A percentile compares a stretch with the other conserved stretches of the same genome.
Conservation (phyloP, 2,888 invertebrate species). For the Drosophila mimica region DNA sequence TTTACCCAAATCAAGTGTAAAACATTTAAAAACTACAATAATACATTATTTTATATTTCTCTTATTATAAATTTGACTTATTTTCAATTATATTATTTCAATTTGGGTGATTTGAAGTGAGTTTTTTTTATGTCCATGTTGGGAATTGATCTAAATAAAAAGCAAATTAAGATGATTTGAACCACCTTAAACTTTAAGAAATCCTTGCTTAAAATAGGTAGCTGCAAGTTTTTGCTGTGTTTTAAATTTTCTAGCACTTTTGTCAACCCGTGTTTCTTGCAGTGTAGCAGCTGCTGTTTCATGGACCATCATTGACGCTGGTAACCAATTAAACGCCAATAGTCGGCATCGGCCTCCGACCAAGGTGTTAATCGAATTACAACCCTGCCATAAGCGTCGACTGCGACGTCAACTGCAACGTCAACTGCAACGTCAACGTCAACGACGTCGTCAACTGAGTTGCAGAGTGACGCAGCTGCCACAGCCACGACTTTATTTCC, state of each 20-base stretch:
- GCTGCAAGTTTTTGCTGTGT: neutral
- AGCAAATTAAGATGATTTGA: neutral
- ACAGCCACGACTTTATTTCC: conserved; percentile 36
- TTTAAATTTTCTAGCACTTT: neutral
- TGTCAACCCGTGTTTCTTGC: neutral
- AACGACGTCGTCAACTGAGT: conserved; percentile 23
- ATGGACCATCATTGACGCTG: conserved; percentile 70
- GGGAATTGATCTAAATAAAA: neutral
- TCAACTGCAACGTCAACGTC: conserved; percentile 1
- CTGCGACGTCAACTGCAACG: conserved; percentile 21
- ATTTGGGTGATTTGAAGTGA: too few relatives aligned
- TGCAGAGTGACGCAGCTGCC: conserved; percentile 43
- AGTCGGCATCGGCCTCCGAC: conserved; percentile 50
- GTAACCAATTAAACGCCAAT: conserved; percentile 74
- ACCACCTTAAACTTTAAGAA: neutral
- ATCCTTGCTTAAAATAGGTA: neutral
- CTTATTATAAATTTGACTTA: neutral
- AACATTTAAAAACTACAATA: neutral
- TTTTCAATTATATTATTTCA: too few relatives aligned
- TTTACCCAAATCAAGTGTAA: neutral
- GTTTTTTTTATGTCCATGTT: neutral
- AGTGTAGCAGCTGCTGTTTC: conserved; percentile 19
- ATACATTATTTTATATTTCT: neutral
- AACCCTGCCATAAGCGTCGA: conserved; percentile 35
- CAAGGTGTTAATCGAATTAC: conserved; percentile 77